Conservation (phyloP, 2,888 invertebrate genomes). For the Folsomia candida region DNA sequence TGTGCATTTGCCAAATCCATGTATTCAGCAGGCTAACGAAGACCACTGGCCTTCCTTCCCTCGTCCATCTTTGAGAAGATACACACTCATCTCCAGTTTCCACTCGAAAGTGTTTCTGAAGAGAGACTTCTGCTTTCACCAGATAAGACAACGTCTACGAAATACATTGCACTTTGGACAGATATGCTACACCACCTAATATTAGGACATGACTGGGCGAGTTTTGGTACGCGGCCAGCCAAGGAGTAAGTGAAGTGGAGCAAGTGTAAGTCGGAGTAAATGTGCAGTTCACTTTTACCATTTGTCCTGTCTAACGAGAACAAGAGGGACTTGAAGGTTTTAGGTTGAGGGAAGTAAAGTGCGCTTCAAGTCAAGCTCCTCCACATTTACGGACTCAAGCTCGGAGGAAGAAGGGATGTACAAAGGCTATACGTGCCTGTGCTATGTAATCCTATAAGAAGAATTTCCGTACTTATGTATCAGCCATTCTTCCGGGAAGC, state of each 20-base stretch:
- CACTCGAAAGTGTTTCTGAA: not conserved
- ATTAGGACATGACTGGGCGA: not conserved
- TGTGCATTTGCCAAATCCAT: not conserved
- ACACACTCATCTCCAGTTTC: not conserved
- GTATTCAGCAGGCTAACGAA: not conserved
- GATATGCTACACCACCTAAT: too few species aligned
- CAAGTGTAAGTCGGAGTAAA: not conserved
- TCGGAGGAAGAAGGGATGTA: too few species aligned
- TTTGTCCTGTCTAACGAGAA: not conserved
- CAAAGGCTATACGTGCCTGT: too few species aligned
- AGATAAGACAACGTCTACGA: conserved; percentile 25
- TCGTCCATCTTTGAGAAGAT: not conserved
- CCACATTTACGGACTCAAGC: too few species aligned
- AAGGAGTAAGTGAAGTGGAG: not conserved
- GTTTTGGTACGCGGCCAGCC: not conserved
- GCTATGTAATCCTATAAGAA: too few species aligned
- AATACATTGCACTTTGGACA: not conserved
- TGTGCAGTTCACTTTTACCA: not conserved
- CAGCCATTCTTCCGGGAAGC: too few species aligned
- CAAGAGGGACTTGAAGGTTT: not conserved
- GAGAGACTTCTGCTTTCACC: conserved; percentile 20
- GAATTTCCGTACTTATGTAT: too few species aligned
- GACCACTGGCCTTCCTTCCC: not conserved
- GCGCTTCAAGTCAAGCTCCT: not conserved
- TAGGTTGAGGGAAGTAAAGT: not conserved